phyloP scores from a whole-genome alignment of 2,113 vertebrate genomes.

The Phylloscopus trochiloides region DNA sequence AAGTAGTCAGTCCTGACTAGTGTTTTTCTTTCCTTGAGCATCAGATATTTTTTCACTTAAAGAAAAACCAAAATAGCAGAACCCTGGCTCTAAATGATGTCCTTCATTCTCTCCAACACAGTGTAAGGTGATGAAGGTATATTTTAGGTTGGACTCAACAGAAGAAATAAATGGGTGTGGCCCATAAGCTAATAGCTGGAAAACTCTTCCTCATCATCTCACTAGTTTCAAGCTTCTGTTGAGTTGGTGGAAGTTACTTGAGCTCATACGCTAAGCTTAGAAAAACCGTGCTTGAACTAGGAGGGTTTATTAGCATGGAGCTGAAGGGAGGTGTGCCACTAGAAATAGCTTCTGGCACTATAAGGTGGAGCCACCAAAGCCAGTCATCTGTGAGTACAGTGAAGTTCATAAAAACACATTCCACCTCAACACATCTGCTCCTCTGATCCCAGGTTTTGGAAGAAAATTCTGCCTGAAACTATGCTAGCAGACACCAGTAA shows the following conservation, averaged over 20 bases:
- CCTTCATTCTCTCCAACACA: not conserved
- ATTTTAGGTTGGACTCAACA: not conserved
- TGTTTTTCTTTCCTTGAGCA: not conserved
- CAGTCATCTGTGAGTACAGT: not conserved
- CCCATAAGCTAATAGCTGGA: not conserved
- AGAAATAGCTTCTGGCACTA: not conserved
- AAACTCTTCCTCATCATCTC: not conserved
- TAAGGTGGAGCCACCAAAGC: not conserved
- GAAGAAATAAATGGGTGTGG: not conserved
- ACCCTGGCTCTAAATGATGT: accelerated
- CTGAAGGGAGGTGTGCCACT: not conserved
- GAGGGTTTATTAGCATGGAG: not conserved
- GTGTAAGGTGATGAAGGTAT: not conserved
- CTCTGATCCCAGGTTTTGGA: not conserved
- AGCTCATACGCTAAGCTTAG: not conserved
- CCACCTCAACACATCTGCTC: not conserved
- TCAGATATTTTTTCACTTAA: not conserved
- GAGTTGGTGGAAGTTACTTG: not conserved
- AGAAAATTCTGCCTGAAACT: not conserved
- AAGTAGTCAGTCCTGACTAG: not conserved
- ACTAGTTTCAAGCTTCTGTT: not conserved
- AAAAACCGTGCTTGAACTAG: not conserved
- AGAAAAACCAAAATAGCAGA: not conserved
- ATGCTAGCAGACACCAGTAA: not conserved
- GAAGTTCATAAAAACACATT: not conserved